Conservation (phyloP, 2,797 vertebrate species). For the Garrulus glandarius region DNA sequence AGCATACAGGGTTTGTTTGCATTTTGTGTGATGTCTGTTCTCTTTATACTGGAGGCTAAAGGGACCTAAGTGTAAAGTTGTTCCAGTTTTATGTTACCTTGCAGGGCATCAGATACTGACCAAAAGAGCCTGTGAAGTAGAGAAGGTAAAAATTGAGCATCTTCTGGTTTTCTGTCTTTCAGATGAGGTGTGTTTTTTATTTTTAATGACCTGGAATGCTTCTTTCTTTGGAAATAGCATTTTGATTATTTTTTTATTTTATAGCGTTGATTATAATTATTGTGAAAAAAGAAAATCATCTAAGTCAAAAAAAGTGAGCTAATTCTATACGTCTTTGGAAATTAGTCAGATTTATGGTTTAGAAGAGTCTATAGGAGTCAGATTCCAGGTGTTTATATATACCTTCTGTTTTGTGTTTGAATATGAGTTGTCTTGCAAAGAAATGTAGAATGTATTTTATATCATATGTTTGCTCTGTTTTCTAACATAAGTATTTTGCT, state of each 20-base stretch:
- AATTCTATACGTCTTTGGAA: constrained; percentile 35
- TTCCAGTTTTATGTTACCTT: background rate
- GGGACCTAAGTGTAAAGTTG: background rate
- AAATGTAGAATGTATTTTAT: constrained; percentile 35
- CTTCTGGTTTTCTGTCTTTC: background rate
- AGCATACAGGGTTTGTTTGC: background rate
- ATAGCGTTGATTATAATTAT: background rate
- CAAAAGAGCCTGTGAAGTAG: background rate
- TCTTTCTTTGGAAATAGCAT: constrained; percentile 31
- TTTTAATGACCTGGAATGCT: background rate
- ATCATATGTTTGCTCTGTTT: constrained; percentile 68
- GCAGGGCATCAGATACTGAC: background rate
- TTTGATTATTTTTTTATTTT: constrained; percentile 32
- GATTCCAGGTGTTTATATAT: constrained; percentile 42
- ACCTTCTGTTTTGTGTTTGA: constrained; percentile 32
- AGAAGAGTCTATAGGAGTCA: background rate
- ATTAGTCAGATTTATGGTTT: constrained; percentile 21
- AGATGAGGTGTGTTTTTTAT: background rate
- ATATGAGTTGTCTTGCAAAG: constrained; percentile 29
- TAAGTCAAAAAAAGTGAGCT: background rate
- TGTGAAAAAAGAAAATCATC: background rate
- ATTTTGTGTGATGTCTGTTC: background rate
- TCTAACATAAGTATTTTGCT: constrained; percentile 72
- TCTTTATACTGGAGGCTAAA: background rate
- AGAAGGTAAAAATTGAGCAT: background rate